Evolutionary conservation across 64 coral and sea anemone genomes (phyloP).

Genomic region (Dendronephthya gigantea): DNA sequence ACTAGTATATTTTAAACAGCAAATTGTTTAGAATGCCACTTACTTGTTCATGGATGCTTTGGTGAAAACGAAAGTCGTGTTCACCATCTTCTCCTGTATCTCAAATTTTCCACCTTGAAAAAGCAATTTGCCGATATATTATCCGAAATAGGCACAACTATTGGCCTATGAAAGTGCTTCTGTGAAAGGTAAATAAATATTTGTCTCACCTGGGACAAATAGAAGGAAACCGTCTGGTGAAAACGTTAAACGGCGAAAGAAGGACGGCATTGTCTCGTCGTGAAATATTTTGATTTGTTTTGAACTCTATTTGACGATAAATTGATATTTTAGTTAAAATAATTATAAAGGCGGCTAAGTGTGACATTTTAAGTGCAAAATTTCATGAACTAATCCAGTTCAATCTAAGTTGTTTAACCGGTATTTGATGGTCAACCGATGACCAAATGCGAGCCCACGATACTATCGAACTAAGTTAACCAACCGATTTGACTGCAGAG

Average conservation of each 20-base stretch:
- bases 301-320: neutral
- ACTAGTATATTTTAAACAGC: neutral
- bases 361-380: no score
- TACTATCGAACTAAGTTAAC: no score
- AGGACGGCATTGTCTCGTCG: conserved; percentile 83
- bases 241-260: conserved; percentile 72
- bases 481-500: no score
- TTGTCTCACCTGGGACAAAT: conserved; percentile 76
- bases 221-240: conserved; percentile 88
- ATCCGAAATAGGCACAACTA: no score
- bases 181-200: no score
- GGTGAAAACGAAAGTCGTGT: conserved; percentile 92
- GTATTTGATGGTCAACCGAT: no score
- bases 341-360: no score
- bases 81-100: conserved; percentile 48
- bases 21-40: neutral
- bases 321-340: no score
- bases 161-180: no score
- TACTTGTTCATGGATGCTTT: conserved; percentile 86
- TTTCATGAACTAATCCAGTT: no score
- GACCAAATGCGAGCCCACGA: no score
- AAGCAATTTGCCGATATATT: neutral
- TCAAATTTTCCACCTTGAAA: conserved; percentile 73
- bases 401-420: no score
- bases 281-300: conserved; percentile 83